A percentile compares a stretch with the other conserved stretches of the same genome.
Evolutionary conservation across 1,140 invertebrate species (phyloP).

Genomic region (Eueides isabella): DNA sequence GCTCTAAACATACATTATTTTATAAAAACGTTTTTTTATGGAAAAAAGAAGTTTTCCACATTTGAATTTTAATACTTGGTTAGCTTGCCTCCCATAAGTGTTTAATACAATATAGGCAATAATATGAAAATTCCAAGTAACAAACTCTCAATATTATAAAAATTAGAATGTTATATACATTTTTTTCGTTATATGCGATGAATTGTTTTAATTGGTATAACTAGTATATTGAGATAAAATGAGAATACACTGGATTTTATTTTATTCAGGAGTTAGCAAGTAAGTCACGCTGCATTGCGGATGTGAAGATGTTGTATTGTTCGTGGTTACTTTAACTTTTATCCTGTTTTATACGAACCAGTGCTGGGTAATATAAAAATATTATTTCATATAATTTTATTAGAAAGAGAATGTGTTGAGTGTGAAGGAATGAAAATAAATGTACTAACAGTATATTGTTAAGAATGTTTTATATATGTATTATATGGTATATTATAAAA

Average conservation of each 20-base stretch:
- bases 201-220: background rate
- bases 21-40: too few relatives aligned
- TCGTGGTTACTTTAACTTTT: conserved; percentile 16
- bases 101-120: too few relatives aligned
- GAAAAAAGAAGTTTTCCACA: too few relatives aligned
- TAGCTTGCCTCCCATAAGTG: too few relatives aligned
- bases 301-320: conserved; percentile 16
- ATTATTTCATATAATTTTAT: background rate
- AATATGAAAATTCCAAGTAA: background rate
- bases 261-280: conserved; percentile 15
- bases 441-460: background rate
- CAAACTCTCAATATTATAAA: too few relatives aligned
- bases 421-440: background rate
- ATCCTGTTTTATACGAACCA: background rate
- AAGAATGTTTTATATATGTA: background rate
- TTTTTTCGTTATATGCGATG: background rate
- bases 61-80: too few relatives aligned
- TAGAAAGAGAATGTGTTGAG: background rate
- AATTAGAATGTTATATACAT: too few relatives aligned
- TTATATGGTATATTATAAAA: too few relatives aligned
- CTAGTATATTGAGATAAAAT: conserved; percentile 10
- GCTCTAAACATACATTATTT: too few relatives aligned
- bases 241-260: conserved; percentile 10
- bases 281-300: conserved; percentile 22
- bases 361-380: background rate